These are phyloP conservation scores for Toxostoma redivivum DNA, from an alignment of 2,113 vertebrate genomes.

Conservation along the genomic window DNA sequence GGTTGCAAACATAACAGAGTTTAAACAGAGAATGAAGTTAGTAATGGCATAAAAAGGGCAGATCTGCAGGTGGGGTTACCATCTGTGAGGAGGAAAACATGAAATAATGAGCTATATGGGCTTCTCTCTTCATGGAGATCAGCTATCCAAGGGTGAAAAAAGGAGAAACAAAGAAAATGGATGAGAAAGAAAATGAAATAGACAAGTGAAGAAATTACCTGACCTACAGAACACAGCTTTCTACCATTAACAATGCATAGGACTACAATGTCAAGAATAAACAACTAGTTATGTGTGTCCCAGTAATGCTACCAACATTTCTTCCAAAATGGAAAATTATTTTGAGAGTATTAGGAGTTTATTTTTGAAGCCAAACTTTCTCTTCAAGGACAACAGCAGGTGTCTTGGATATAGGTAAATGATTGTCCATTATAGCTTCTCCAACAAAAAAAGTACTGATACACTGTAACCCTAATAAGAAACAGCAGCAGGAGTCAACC, in stretches of 20 bases:
- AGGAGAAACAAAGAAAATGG: conserved; percentile 1
- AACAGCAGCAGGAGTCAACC: neutral
- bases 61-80: conserved; percentile 42
- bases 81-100: conserved; percentile 38
- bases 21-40: conserved; percentile 53
- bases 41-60: conserved; percentile 38
- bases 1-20: conserved; percentile 44
- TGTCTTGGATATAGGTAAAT: neutral
- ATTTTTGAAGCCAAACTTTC: neutral
- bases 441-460: neutral
- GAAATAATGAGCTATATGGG: conserved; percentile 35
- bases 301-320: neutral
- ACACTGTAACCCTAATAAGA: neutral
- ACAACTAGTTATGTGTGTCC: neutral
- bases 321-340: neutral
- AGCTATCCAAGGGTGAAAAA: conserved; percentile 48
- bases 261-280: neutral
- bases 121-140: neutral
- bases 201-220: conserved; percentile 14
- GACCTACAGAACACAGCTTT: neutral
- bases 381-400: neutral
- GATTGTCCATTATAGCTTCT: neutral
- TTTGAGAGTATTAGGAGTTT: neutral
- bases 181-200: neutral
- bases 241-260: neutral